These are phyloP conservation scores for Macrosoma leucophasiata DNA, from an alignment of 2,888 invertebrate species.

Conservation along the genomic window DNA sequence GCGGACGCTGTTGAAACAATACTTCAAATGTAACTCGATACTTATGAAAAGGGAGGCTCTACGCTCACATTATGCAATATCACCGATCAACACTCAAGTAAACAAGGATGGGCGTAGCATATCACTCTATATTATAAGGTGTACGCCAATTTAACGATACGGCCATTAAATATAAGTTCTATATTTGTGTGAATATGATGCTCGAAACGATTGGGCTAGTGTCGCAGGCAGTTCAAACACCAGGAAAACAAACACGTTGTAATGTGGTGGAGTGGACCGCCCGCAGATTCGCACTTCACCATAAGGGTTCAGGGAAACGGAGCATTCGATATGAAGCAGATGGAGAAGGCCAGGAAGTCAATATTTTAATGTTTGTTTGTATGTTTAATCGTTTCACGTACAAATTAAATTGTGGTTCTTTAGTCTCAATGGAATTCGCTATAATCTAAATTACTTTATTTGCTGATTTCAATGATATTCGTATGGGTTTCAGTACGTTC, in stretches of 20 bases:
- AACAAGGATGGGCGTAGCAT: slow-evolving; percentile 23
- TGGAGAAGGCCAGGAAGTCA: slow-evolving; percentile 10
- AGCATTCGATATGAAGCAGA: slow-evolving; percentile 28
- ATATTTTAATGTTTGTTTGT: too few relatives aligned
- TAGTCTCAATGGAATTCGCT: too few relatives aligned
- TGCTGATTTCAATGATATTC: too few relatives aligned
- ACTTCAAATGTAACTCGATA: slow-evolving; percentile 30
- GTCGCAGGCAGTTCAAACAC: slow-evolving; percentile 46
- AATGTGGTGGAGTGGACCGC: slow-evolving; percentile 45
- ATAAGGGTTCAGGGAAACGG: slow-evolving; percentile 29
- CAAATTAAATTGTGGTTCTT: too few relatives aligned
- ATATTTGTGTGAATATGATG: slow-evolving; percentile 13
- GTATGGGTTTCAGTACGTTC: too few relatives aligned
- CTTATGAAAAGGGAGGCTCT: slow-evolving; percentile 27
- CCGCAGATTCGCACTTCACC: slow-evolving; percentile 54
- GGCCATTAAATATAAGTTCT: slow-evolving; percentile 9
- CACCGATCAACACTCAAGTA: slow-evolving; percentile 31
- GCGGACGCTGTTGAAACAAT: slow-evolving; percentile 3
- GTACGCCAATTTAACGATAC: too few relatives aligned
- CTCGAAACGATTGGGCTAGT: too few relatives aligned
- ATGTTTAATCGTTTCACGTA: too few relatives aligned
- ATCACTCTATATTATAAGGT: too few relatives aligned
- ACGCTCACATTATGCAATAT: slow-evolving; percentile 31
- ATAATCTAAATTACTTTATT: too few relatives aligned
- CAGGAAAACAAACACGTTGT: slow-evolving; percentile 60